Conservation (phyloP, 2,888 invertebrate species). For the Cephus sareptanus region DNA sequence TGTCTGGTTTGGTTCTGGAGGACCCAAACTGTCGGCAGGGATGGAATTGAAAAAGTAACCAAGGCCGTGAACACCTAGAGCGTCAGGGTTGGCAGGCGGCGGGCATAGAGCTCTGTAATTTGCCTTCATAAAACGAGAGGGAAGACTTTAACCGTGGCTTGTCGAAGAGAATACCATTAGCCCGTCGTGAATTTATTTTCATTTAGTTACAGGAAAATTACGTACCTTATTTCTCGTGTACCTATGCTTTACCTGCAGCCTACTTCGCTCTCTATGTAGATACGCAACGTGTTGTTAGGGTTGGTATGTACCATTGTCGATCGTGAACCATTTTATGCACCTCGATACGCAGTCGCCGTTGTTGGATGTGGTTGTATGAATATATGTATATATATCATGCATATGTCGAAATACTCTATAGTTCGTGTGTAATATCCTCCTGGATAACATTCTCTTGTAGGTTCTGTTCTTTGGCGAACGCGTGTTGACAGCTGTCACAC, state of each 20-base stretch:
- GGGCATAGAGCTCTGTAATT: slow-evolving; percentile 63
- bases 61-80: slow-evolving; percentile 43
- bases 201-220: slow-evolving; percentile 60
- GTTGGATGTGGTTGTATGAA: no score
- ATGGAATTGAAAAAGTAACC: slow-evolving; percentile 52
- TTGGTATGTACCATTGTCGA: slow-evolving; percentile 31
- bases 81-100: slow-evolving; percentile 56
- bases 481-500: no score
- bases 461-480: no score
- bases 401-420: no score
- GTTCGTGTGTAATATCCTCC: no score
- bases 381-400: no score
- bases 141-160: slow-evolving; percentile 29
- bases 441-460: no score
- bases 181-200: slow-evolving; percentile 59
- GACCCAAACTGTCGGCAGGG: slow-evolving; percentile 17
- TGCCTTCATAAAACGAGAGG: slow-evolving; percentile 59
- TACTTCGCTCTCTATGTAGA: no score
- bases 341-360: background rate
- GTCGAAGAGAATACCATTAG: slow-evolving; percentile 47
- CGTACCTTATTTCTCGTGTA: slow-evolving; percentile 28
- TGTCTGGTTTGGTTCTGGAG: no score
- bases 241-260: background rate
- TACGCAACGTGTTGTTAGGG: no score
- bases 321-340: slow-evolving; percentile 46